Base-by-base conservation (phyloP, 2,113 vertebrate species). In the Gavia stellata region DNA sequence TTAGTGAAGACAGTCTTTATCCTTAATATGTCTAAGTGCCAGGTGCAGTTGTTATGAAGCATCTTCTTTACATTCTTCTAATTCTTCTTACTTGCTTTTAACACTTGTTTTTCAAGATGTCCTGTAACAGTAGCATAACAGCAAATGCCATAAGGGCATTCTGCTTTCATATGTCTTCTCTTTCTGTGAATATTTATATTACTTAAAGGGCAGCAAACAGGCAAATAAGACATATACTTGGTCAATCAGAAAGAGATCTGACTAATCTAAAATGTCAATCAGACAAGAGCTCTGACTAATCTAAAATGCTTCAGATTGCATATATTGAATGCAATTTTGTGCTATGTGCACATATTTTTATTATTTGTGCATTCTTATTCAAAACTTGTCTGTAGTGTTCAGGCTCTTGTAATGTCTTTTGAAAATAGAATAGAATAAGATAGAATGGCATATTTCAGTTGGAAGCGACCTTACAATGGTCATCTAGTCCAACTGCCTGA, bases 401-500 rank as follows among this genome's bases (percentile, higher is more conserved):
- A 50, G n/a, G 5, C 14, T 81, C 24, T 86, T 65, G 3, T 55
- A 36, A 14, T 84, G 50, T 38, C 36, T 59, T 78, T 63, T 25
- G 5, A 73, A 88, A 86, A 38, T 1, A 38, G 45, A 33, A 10
- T 14, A 23, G 11, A 21, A 26, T 3, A 65, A 7, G 26, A 9
- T 16, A 68, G 33, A 40, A 7, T n/a, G n/a, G n/a, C n/a, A n/a
- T 34, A 10, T 33, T 49, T 50, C 52, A 19, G 26, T 36, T 47
- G 7, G 2, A 81, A 58, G 17, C 6, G 16, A 29, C 29, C 6
- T 50, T 50, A 6, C 8, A 16, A 0, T 0, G 1, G 2, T 34
- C 21, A 34, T 2, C 36, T 36, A 28, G 5, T 52, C 12, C 73
- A 52, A 34, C 8, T 49, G 19, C 14, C 28, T 55, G 58, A 34